Conservation (phyloP, 2,113 vertebrate species). For the Dipodomys stephensi region DNA sequence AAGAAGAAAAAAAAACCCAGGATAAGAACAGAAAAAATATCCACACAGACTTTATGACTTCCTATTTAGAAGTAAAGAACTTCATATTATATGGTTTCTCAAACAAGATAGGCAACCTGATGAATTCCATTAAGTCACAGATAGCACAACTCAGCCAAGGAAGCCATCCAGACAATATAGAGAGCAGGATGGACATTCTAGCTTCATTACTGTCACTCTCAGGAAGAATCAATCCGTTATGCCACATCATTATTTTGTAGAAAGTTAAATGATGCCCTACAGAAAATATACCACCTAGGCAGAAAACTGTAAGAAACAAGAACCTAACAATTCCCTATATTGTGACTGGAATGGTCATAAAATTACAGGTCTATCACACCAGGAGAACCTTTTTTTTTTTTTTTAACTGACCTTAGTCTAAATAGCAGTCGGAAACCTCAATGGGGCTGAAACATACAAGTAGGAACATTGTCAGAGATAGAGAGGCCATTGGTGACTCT, state of each 20-base stretch:
- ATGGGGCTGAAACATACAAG: neutral
- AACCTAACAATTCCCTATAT: neutral
- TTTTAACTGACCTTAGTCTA: conserved; percentile 18
- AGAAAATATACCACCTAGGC: conserved; percentile 4
- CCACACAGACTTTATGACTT: neutral
- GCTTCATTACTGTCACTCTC: neutral
- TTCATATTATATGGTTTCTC: neutral
- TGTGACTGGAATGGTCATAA: conserved; percentile 35
- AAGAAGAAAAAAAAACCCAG: neutral
- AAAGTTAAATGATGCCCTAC: conserved; percentile 1
- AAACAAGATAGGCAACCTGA: conserved; percentile 9
- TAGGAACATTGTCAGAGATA: neutral
- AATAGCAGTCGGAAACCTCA: neutral
- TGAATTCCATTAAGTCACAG: neutral
- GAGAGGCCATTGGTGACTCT: too few relatives aligned
- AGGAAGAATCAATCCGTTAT: neutral
- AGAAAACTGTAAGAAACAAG: neutral
- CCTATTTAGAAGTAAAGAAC: neutral
- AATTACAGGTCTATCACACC: conserved; percentile 2
- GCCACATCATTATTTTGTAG: neutral
- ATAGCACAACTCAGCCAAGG: neutral
- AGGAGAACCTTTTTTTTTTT: neutral
- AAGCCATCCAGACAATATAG: neutral
- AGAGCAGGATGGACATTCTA: neutral
- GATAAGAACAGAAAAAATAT: conserved; percentile 5